These are phyloP conservation scores for Hymenopus coronatus DNA, from an alignment of 2,888 invertebrate species.

Conservation along the genomic window DNA sequence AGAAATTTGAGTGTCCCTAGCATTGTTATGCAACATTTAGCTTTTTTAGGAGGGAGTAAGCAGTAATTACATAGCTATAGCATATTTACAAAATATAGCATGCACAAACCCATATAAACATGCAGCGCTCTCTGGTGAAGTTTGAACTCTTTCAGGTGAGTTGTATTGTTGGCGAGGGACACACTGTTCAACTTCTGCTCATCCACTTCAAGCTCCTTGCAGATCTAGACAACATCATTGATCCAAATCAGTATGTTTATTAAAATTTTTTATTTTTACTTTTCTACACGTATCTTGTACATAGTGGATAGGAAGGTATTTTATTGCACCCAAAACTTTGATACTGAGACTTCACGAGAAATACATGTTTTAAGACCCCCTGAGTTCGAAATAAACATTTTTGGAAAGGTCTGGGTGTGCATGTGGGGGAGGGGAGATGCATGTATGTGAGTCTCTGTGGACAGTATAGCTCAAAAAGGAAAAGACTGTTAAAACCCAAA, in stretches of 20 bases:
- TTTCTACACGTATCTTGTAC: no score
- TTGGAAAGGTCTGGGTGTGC: no score
- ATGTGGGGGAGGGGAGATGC: no score
- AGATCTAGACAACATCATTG: slow-evolving; percentile 42
- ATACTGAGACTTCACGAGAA: no score
- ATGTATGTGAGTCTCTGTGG: no score
- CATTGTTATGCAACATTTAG: not conserved
- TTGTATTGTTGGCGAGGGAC: slow-evolving; percentile 65
- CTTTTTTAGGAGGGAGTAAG: not conserved
- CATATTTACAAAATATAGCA: not conserved
- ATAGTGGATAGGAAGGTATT: no score
- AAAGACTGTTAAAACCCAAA: no score
- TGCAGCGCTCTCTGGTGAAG: slow-evolving; percentile 84
- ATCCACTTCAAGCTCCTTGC: slow-evolving; percentile 55
- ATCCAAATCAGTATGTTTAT: not conserved
- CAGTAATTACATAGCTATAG: not conserved
- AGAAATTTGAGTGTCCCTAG: not conserved
- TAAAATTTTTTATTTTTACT: no score
- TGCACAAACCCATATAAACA: slow-evolving; percentile 69
- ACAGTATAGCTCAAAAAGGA: no score
- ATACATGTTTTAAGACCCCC: no score
- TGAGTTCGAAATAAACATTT: no score
- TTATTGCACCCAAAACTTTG: no score
- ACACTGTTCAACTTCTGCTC: slow-evolving; percentile 62
- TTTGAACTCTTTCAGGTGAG: slow-evolving; percentile 64